Percentiles rank a stretch among this genome's conserved stretches.
Conservation (phyloP, 2,113 vertebrate species). For the Motacilla tschutschensis region DNA sequence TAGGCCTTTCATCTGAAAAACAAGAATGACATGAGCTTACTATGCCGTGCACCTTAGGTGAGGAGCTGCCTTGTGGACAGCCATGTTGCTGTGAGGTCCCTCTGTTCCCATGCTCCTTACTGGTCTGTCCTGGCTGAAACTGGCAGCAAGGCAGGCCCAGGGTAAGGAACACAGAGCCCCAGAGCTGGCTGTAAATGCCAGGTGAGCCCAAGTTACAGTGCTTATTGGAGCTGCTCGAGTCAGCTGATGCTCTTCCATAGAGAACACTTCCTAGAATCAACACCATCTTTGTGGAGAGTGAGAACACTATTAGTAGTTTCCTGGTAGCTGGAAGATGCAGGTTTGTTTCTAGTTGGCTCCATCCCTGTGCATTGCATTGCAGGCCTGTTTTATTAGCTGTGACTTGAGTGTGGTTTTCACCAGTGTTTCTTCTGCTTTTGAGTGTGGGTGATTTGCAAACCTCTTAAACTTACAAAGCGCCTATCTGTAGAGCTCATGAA, state of each 20-base stretch:
- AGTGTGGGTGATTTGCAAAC: neutral
- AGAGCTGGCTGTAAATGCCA: neutral
- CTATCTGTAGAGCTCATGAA: neutral
- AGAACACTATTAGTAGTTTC: neutral
- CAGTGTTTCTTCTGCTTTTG: neutral
- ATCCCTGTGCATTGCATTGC: fast-evolving
- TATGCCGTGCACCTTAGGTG: neutral
- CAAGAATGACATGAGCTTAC: neutral
- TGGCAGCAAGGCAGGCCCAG: neutral
- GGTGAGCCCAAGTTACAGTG: fast-evolving
- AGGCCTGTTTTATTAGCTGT: neutral
- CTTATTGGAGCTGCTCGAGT: neutral
- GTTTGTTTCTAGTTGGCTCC: neutral
- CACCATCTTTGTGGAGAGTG: neutral
- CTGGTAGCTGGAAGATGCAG: neutral
- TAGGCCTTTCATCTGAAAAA: slow-evolving; percentile 83
- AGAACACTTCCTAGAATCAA: neutral
- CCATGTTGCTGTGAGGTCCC: no score
- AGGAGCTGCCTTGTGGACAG: neutral
- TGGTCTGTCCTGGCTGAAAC: neutral
- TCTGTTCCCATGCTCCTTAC: neutral
- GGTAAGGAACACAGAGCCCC: neutral
- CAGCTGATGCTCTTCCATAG: neutral
- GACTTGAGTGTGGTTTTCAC: neutral
- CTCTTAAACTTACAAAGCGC: neutral